A percentile compares a stretch with the other conserved stretches of the same genome.
phyloP scores from a whole-genome alignment of 2,113 vertebrate species.

The Geothlypis trichas region DNA sequence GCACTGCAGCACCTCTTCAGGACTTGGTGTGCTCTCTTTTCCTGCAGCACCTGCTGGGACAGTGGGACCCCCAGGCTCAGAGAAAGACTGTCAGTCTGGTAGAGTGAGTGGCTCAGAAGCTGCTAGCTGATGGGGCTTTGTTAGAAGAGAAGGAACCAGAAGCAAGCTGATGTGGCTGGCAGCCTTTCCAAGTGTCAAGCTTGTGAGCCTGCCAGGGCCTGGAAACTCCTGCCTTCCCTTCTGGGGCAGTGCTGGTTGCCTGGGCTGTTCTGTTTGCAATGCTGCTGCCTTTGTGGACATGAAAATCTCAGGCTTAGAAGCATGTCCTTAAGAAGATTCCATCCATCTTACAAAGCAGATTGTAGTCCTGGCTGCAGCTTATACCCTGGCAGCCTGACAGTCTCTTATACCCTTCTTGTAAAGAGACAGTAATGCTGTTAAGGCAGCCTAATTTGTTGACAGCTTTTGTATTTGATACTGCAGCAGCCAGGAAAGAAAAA shows the following conservation, averaged over 20 bases:
- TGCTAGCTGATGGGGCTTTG: background rate
- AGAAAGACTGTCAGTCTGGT: background rate
- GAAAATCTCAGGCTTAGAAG: slow-evolving; percentile 3
- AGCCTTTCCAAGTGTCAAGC: background rate
- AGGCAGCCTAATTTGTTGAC: slow-evolving; percentile 41
- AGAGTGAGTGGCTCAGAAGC: background rate
- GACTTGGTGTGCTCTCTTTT: background rate
- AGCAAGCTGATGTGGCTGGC: background rate
- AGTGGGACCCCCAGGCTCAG: background rate
- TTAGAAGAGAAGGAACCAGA: background rate
- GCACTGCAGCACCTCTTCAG: background rate
- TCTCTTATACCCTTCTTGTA: background rate
- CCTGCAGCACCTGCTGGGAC: background rate
- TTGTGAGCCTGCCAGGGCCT: background rate
- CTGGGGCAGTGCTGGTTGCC: background rate
- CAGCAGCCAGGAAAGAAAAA: background rate
- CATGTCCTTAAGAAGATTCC: background rate
- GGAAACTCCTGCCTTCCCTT: background rate
- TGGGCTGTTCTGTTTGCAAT: background rate
- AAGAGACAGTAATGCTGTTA: slow-evolving; percentile 43
- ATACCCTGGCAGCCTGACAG: slow-evolving; percentile 12
- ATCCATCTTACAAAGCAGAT: background rate
- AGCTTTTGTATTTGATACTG: slow-evolving; percentile 26
- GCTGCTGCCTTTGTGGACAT: background rate
- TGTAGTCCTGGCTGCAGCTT: slow-evolving; percentile 17